These are phyloP conservation scores for Tamandua tetradactyla DNA, from an alignment of 2,797 vertebrate genomes.

Conservation along the genomic window DNA sequence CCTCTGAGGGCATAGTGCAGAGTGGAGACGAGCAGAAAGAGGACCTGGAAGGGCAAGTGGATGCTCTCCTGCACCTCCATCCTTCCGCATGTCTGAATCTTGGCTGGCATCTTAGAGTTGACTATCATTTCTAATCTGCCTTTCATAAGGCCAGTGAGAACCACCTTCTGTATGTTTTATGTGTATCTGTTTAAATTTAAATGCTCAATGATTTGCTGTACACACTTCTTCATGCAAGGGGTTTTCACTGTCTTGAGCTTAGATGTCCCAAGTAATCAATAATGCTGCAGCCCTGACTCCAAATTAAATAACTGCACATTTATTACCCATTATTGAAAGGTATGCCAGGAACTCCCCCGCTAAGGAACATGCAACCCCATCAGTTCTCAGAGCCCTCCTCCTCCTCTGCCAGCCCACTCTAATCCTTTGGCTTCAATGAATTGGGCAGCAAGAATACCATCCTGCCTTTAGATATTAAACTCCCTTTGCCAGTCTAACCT, in stretches of 20 bases:
- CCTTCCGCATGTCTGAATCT: not conserved
- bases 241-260: slow-evolving; percentile 22
- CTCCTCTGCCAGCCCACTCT: not conserved
- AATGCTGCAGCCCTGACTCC: slow-evolving; percentile 45
- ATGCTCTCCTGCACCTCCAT: not conserved
- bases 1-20: not conserved
- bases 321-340: slow-evolving; percentile 68
- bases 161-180: not conserved
- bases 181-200: slow-evolving; percentile 32
- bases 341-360: not conserved
- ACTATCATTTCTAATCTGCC: not conserved
- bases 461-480: slow-evolving; percentile 15
- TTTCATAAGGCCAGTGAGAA: not conserved
- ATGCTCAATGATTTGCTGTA: not conserved
- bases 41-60: not conserved
- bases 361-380: not conserved
- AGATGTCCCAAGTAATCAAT: slow-evolving; percentile 61
- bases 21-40: not conserved
- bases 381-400: not conserved
- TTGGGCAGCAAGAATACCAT: not conserved
- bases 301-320: slow-evolving; percentile 71
- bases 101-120: not conserved
- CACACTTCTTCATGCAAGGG: slow-evolving; percentile 1
- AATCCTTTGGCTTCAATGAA: not conserved
- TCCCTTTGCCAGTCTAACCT: not conserved